Base-by-base conservation (phyloP, 2,113 vertebrate genomes). In the Alethe castanea region DNA sequence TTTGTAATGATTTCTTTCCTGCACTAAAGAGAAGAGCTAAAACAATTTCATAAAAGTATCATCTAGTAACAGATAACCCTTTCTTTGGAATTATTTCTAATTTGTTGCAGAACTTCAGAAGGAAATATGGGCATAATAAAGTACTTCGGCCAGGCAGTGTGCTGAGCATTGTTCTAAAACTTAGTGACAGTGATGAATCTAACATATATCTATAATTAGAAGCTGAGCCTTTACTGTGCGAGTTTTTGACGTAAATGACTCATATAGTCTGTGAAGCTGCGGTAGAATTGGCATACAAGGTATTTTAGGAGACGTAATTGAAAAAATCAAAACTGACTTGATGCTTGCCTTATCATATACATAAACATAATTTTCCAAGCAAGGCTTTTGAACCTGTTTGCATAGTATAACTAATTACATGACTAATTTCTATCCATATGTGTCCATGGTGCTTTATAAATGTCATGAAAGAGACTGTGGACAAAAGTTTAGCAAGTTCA, bases 1-100 rank as follows among this genome's bases (percentile, higher is more conserved):
- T 97, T 95, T 96, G 77, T 96, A 97, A 94, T 94, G 60, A 96
- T 81, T 94, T 76, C 81, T 96, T 96, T 86, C 54, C 74, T 83
- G 18, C 57, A 47, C 78, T 94, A 88, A 94, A 96, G 53, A 61
- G 84, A 92, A 96, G 95, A 77, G 47, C 45, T 86, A 91, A 94
- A 94, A 91, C 25, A 66, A 65, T 90, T 87, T 96, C 67, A 83
- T 86, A n/a, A 15, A 90, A 80, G 57, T 94, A 76, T 67, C 80
- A 62, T 52, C 47, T 84, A 74, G 52, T 82, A 87, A 95, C 88
- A 89, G 64, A 85, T 71, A 84, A 91, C 57, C 35, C 26, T 90
- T 92, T 92, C 44, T 91, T 52, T 44, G 64, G 56, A 81, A 84
- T 67, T 24, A 22, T 90, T 94, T 92, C 64, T 86, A 78, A 60